These are phyloP conservation scores for Sitodiplosis mosellana DNA, from an alignment of 1,140 invertebrate species.

Conservation along the genomic window DNA sequence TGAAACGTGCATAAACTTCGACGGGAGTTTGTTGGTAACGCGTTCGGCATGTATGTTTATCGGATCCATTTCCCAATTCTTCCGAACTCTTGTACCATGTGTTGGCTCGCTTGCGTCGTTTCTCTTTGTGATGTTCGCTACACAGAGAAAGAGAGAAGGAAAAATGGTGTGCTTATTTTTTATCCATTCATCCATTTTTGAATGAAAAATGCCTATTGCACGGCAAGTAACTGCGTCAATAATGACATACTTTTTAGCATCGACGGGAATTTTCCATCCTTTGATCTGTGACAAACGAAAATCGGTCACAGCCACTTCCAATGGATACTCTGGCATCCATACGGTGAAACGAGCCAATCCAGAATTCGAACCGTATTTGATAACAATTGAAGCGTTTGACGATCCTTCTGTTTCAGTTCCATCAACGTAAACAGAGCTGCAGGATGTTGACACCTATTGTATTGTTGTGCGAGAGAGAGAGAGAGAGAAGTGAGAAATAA, in stretches of 20 bases:
- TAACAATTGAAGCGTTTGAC: slow-evolving; percentile 81
- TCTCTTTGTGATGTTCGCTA: slow-evolving; percentile 22
- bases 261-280: slow-evolving; percentile 69
- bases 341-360: slow-evolving; percentile 77
- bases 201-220: not conserved
- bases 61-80: slow-evolving; percentile 32
- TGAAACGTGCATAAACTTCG: slow-evolving; percentile 76
- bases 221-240: not conserved
- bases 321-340: slow-evolving; percentile 90
- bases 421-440: slow-evolving; percentile 91
- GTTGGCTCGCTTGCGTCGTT: slow-evolving; percentile 34
- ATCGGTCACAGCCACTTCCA: slow-evolving; percentile 79
- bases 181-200: too few species aligned
- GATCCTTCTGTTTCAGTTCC: slow-evolving; percentile 89
- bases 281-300: slow-evolving; percentile 80
- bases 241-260: slow-evolving; percentile 10
- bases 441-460: slow-evolving; percentile 87
- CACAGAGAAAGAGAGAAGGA: slow-evolving; percentile 1
- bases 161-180: too few species aligned
- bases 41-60: slow-evolving; percentile 48
- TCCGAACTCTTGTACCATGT: slow-evolving; percentile 26
- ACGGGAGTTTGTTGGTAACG: slow-evolving; percentile 81
- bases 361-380: slow-evolving; percentile 83
- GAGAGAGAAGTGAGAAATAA: not conserved
- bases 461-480: too few species aligned